Evolutionary conservation across 2,797 vertebrate species (phyloP), one percentile per base, ranked within the genome.

Genomic region (Emydoidea blandingii): DNA sequence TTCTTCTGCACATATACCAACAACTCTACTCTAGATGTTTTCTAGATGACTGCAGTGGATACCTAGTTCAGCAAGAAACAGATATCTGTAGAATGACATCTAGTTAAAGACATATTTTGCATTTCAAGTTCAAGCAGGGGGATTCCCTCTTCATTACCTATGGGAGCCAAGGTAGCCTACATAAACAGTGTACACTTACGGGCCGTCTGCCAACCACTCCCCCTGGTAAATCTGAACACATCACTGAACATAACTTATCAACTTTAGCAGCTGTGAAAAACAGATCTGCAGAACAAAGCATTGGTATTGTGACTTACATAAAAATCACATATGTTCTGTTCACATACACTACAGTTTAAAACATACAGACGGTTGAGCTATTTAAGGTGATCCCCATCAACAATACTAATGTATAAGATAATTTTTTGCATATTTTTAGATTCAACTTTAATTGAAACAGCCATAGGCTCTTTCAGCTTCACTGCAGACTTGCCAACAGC

Each of bases 391-490:
- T 12, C n/a, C 68, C 37, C 37, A 41, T 37, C 19, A 72, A 37
- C 37, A 72, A 23, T 12, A 41, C 5, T 23, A 25, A 41, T 5
- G n/a, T 19, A 23, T 10, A 72, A 23, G 37, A 72, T 23, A 21
- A 4, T 8, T 62, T 16, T 62, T 34, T 31, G 14, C 10, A 2
- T 3, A 6, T 5, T 80, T 8, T 9, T 34, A 34, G 59, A 34
- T 34, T 34, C 87, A 5, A 59, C 86, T n/a, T 3, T 0, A 5
- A 5, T 0, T n/a, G n/a, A n/a, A n/a, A n/a, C n/a, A n/a, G n/a
- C n/a, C n/a, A n/a, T n/a, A n/a, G n/a, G n/a, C n/a, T n/a, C n/a
- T n/a, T 72, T 23, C 19, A 31, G 21, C 84, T 10, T 1, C 8
- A 27, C 62, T 6, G 47, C 21, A 65, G 6, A 23, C 74, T n/a